Evolutionary conservation across 2,888 invertebrate species (phyloP), one percentile per base, ranked within the genome.

Genomic region (Conomelus anceps): DNA sequence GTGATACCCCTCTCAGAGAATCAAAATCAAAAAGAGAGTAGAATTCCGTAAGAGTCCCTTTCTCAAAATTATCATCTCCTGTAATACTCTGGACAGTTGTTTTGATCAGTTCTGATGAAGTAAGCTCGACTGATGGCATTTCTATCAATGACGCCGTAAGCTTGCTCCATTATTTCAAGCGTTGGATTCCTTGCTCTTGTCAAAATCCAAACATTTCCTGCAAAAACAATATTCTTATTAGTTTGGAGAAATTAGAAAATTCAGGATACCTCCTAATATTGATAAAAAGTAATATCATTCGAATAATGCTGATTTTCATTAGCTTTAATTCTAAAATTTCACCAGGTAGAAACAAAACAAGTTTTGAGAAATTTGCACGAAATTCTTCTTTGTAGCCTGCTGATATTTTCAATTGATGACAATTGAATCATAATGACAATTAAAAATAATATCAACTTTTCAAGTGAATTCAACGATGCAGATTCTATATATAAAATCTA

Each of bases 51-150:
- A 29, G 88, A 34, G n/a, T 26, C 26, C 22, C 89, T 85, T 87
- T 89, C 20, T 13, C 24, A 22, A 22, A 87, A 22, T 63, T 23
- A 23, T 34, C 34, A n/a, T 87, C 24, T 86, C 22, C 86, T 23
- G 24, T 86, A 89, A 23, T 91, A 89, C 63, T 90, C 90, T 0
- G 94, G 93, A 91, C 96, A 96, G 92, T 95, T 94, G 88, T 93
- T 94, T 91, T 96, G 96, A 92, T 96, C 95, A 0, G 96, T 96
- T 89, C 94, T 93, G 88, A 95, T 93, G 90, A 96, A 95, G 92
- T 94, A 95, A 0, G 94, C 94, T 90, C 94, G 93, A 91, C 94
- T 95, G 89, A 96, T 95, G 13, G 93, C 93, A 92, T 95, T 95
- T 89, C 94, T 94, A 90, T 96, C 95, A 13, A 95, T 91, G 1